A percentile compares a stretch with the other conserved stretches of the same genome.
Conservation (phyloP, 1,140 invertebrate genomes). For the Heliconius nattereri region DNA sequence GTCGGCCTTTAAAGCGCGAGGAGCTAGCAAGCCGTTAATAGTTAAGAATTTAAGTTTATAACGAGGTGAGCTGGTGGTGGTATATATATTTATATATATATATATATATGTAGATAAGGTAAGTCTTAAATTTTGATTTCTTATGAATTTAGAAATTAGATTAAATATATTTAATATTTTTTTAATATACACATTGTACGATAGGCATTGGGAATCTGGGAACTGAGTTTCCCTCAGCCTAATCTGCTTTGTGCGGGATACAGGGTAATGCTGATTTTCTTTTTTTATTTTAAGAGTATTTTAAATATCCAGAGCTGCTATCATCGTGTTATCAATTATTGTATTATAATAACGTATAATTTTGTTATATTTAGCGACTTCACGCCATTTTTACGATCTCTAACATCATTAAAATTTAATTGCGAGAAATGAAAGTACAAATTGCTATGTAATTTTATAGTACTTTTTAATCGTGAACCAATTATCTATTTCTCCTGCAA, state of each 20-base stretch:
- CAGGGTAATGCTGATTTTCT: too few species aligned
- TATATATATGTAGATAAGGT: background rate
- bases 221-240: too few species aligned
- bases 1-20: background rate
- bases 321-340: background rate
- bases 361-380: background rate
- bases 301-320: background rate
- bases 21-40: background rate
- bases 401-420: background rate
- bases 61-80: background rate
- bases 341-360: background rate
- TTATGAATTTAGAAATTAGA: background rate
- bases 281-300: background rate
- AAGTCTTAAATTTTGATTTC: background rate
- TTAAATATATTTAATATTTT: background rate
- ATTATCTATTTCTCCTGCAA: background rate
- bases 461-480: background rate
- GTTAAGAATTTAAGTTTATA: background rate
- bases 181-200: too few species aligned
- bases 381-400: background rate
- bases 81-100: background rate
- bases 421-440: conserved; percentile 6
- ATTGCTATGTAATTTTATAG: background rate
- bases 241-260: too few species aligned
- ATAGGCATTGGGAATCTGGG: too few species aligned